phyloP scores from a whole-genome alignment of 2,113 vertebrate genomes.

The Emydocephalus ijimae region DNA sequence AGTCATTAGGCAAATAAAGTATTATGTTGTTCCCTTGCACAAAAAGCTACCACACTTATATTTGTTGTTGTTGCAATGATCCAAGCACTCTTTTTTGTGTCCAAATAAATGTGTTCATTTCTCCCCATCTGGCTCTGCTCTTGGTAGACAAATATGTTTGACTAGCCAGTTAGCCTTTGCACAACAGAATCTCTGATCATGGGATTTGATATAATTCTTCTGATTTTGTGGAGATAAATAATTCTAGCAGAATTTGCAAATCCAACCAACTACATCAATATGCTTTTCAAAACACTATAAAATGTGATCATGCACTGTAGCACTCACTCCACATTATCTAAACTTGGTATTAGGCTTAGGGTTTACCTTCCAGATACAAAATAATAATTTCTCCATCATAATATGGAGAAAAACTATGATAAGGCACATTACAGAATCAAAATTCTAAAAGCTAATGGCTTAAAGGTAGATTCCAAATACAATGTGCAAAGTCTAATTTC shows the following conservation, averaged over 20 bases:
- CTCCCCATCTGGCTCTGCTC: not conserved
- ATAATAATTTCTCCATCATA: not conserved
- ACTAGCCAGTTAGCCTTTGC: not conserved
- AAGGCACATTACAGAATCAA: not conserved
- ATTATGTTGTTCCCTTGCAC: conserved; percentile 23
- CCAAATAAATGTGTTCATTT: not conserved
- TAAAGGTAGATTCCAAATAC: too few species aligned
- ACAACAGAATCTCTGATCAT: not conserved
- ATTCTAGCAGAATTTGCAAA: not conserved
- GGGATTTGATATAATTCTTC: not conserved
- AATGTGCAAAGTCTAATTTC: not conserved
- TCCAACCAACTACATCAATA: not conserved
- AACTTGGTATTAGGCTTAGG: not conserved
- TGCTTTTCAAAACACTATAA: not conserved
- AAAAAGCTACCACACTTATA: conserved; percentile 29
- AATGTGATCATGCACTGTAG: not conserved
- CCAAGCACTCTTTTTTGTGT: conserved; percentile 15
- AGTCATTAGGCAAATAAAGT: conserved; percentile 29
- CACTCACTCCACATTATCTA: not conserved
- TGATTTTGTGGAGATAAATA: not conserved
- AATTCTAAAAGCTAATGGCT: not conserved
- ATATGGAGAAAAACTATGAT: not conserved
- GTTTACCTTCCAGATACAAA: not conserved
- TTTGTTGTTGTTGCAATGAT: conserved; percentile 23
- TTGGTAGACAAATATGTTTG: not conserved